Percentiles rank a stretch among this genome's conserved stretches.
These are phyloP conservation scores for Dysidea cf. avara DNA, from an alignment of 37 sponge, comb jelly and placozoan species.

Conservation along the genomic window DNA sequence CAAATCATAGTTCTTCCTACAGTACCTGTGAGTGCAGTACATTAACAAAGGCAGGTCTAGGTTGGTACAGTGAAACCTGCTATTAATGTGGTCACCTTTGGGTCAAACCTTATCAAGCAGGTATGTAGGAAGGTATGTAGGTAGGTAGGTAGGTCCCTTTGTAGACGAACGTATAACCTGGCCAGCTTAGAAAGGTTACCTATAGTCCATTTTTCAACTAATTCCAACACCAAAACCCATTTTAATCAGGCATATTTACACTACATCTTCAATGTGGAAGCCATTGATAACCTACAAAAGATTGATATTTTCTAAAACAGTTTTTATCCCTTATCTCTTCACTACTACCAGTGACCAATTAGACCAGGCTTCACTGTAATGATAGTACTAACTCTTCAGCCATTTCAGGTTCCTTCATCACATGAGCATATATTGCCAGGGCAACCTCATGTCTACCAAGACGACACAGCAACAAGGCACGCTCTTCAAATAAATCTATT, in stretches of 20 bases:
- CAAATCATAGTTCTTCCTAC: slow-evolving; percentile 47
- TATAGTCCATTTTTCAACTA: too few species aligned
- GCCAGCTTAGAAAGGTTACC: too few species aligned
- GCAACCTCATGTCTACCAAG: slow-evolving; percentile 83
- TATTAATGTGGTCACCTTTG: not conserved
- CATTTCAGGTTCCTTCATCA: slow-evolving; percentile 66
- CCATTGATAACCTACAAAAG: not conserved
- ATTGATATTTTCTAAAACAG: not conserved
- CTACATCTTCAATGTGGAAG: too few species aligned
- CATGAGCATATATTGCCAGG: slow-evolving; percentile 83
- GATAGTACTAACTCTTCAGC: slow-evolving; percentile 72
- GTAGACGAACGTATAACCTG: not conserved
- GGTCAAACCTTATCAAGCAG: not conserved
- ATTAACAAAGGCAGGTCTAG: not conserved
- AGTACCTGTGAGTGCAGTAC: slow-evolving; percentile 54
- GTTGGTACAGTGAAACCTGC: not conserved
- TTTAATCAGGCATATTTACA: too few species aligned
- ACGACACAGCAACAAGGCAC: slow-evolving; percentile 78
- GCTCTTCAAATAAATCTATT: slow-evolving; percentile 79
- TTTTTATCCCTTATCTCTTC: not conserved
- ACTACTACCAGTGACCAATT: not conserved
- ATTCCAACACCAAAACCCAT: too few species aligned
- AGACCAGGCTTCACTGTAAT: not conserved
- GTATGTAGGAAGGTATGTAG: not conserved
- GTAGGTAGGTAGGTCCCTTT: not conserved